Conservation (phyloP, 2,888 invertebrate species). For the Neuroscelio doddi region DNA sequence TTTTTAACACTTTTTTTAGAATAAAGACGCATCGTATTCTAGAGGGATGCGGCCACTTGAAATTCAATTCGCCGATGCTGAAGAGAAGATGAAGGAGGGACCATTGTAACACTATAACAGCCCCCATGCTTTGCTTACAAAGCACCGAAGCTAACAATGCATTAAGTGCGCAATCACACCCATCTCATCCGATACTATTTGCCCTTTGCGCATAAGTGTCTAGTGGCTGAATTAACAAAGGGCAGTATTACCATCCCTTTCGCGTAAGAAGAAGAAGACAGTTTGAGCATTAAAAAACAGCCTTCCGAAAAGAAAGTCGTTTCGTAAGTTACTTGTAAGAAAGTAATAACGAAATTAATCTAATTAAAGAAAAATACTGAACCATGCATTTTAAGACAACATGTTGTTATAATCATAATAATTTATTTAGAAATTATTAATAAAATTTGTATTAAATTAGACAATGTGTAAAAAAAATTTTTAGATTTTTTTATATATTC, state of each 20-base stretch:
- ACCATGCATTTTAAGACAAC: no score
- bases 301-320: no score
- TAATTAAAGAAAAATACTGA: no score
- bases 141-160: conserved; percentile 68
- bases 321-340: no score
- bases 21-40: conserved; percentile 62
- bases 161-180: conserved; percentile 73
- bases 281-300: no score
- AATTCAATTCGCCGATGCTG: conserved; percentile 70
- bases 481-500: no score
- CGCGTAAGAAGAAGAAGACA: conserved; percentile 15
- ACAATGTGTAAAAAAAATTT: no score
- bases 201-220: conserved; percentile 69
- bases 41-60: conserved; percentile 72
- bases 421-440: no score
- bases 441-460: no score
- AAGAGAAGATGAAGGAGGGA: conserved; percentile 54
- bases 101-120: conserved; percentile 67
- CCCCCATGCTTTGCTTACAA: conserved; percentile 70
- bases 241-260: conserved; percentile 45
- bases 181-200: conserved; percentile 73
- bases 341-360: no score
- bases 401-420: no score
- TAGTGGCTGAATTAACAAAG: conserved; percentile 65
- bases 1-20: conserved; percentile 41